phyloP scores from a whole-genome alignment of 2,113 vertebrate species.

The Nerophis ophidion region DNA sequence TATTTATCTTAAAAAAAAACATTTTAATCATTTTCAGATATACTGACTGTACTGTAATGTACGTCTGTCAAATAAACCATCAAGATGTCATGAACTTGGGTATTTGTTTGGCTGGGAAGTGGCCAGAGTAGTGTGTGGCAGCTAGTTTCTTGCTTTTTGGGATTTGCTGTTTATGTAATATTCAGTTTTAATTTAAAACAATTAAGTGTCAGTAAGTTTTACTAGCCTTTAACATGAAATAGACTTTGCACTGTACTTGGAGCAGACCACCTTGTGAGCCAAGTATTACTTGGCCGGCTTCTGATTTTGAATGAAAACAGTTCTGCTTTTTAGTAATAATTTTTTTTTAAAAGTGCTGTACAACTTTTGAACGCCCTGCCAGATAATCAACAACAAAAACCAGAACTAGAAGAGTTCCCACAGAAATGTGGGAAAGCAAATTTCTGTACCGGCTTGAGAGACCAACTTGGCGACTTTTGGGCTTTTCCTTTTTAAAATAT shows the following conservation, averaged over 20 bases:
- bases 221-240: neutral
- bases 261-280: too few relatives aligned
- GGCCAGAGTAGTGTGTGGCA: slow-evolving; percentile 7
- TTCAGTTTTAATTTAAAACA: slow-evolving; percentile 15
- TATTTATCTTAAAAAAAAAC: neutral
- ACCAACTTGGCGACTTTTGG: too few relatives aligned
- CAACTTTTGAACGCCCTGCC: slow-evolving; percentile 25
- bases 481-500: too few relatives aligned
- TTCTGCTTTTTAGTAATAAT: too few relatives aligned
- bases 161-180: slow-evolving; percentile 15
- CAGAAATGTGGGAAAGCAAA: too few relatives aligned
- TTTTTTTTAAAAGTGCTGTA: neutral
- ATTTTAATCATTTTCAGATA: slow-evolving; percentile 1
- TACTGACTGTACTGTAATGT: neutral
- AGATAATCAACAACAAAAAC: slow-evolving; percentile 9
- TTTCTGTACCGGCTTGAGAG: too few relatives aligned
- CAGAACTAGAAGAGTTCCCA: slow-evolving; percentile 3
- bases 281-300: too few relatives aligned
- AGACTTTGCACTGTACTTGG: too few relatives aligned
- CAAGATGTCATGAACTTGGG: neutral
- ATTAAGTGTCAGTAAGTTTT: neutral
- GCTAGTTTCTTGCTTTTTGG: slow-evolving; percentile 10
- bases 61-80: neutral
- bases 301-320: too few relatives aligned
- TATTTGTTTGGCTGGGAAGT: slow-evolving; percentile 7